These are phyloP conservation scores for Boulengerochromis microlepis DNA, from an alignment of 2,113 vertebrate genomes.

Conservation along the genomic window DNA sequence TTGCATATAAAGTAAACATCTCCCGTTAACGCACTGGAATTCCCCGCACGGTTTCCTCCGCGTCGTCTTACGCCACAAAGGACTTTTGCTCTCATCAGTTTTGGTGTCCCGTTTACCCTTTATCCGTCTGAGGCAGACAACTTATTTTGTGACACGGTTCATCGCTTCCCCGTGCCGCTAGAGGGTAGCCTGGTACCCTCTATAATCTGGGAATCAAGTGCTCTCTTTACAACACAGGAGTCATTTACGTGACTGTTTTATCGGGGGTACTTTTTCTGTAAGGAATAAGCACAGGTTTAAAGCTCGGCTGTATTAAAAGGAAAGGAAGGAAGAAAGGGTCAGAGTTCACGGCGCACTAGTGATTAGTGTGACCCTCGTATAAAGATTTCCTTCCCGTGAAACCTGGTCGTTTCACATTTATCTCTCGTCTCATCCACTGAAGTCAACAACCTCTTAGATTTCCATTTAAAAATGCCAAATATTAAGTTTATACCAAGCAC, in stretches of 20 bases:
- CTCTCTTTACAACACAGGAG: conserved; percentile 9
- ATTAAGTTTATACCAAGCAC: not conserved
- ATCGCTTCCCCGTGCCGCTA: conserved; percentile 49
- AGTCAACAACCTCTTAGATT: not conserved
- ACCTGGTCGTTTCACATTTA: not conserved
- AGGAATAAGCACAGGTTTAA: not conserved
- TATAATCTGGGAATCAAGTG: conserved; percentile 1
- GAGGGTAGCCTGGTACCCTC: conserved; percentile 63
- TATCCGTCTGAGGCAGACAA: conserved; percentile 36
- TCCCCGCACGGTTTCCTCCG: conserved; percentile 7
- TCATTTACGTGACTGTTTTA: conserved; percentile 36
- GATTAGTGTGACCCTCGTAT: not conserved
- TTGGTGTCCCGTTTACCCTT: conserved; percentile 3
- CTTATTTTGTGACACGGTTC: conserved; percentile 45
- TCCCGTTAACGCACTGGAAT: conserved; percentile 9
- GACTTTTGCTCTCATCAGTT: conserved; percentile 18
- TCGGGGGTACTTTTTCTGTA: not conserved
- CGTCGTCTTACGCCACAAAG: conserved; percentile 2
- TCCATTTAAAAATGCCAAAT: not conserved
- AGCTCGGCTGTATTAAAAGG: not conserved
- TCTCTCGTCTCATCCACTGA: not conserved
- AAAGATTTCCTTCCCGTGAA: not conserved
- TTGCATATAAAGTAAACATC: conserved; percentile 55
- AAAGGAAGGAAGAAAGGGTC: not conserved
- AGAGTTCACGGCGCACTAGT: not conserved